Evolutionary conservation across 2,797 vertebrate species (phyloP).

Genomic region (Lacerta bilineata): DNA sequence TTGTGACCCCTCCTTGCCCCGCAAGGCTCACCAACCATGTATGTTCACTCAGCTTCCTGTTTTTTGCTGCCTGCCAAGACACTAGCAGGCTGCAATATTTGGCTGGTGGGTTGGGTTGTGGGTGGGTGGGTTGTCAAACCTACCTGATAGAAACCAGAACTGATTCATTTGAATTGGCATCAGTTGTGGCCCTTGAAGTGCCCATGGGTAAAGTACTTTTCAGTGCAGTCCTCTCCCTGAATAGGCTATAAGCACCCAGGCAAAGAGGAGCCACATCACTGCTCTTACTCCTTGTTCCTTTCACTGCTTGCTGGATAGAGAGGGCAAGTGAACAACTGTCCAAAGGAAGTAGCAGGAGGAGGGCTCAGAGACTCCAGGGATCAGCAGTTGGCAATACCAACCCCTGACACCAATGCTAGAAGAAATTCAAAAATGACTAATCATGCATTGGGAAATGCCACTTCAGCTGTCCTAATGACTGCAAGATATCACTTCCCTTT

Average conservation of each 20-base stretch:
- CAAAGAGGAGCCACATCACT: not conserved
- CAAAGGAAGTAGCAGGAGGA: not conserved
- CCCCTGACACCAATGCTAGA: not conserved
- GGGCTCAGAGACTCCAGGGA: not conserved
- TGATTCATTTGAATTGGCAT: conserved; percentile 18
- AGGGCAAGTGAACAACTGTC: not conserved
- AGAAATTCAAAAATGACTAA: conserved; percentile 50
- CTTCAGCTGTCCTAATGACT: conserved; percentile 13
- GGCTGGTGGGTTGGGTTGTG: not conserved
- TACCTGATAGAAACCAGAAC: conserved; percentile 56
- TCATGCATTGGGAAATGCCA: not conserved
- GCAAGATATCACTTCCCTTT: conserved; percentile 35
- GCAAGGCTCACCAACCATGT: too few species aligned
- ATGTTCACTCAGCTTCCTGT: not conserved
- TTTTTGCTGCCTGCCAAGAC: not conserved
- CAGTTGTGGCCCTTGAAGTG: not conserved
- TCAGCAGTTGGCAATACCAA: not conserved
- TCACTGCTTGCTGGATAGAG: conserved; percentile 12
- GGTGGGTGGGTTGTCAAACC: not conserved
- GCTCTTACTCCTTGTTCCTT: not conserved
- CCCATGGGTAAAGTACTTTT: not conserved
- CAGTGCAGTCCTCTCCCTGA: not conserved
- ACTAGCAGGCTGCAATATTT: not conserved
- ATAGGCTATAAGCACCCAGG: not conserved
- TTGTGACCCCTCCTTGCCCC: not conserved